Percentiles rank a stretch among this genome's conserved stretches.
These are phyloP conservation scores for Hydrozoanthus gracilis DNA, from an alignment of 92 coral and sea anemone genomes.

Conservation along the genomic window DNA sequence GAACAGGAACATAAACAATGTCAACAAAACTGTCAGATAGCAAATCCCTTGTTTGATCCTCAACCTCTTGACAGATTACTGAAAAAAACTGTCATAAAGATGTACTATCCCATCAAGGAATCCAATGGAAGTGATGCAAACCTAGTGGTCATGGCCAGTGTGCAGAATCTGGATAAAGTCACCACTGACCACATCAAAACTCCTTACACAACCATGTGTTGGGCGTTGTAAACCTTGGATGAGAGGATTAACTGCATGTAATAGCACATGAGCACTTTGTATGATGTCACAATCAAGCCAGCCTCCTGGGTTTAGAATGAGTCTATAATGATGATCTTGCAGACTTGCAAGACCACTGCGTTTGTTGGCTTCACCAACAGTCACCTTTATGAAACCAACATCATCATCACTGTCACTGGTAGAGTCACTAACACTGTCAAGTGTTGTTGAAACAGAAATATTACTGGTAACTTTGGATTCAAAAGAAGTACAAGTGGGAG, in stretches of 20 bases:
- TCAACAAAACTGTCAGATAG: conserved; percentile 33
- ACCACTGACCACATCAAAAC: conserved; percentile 56
- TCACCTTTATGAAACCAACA: conserved; percentile 2
- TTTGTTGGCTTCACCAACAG: conserved; percentile 36
- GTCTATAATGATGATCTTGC: conserved; percentile 40
- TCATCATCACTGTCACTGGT: conserved; percentile 45
- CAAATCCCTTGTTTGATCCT: conserved; percentile 55
- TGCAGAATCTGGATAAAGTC: conserved; percentile 30
- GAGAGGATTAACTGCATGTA: conserved; percentile 61
- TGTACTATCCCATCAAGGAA: conserved; percentile 2
- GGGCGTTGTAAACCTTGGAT: conserved; percentile 66
- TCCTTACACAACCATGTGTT: conserved; percentile 58
- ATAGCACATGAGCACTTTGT: conserved; percentile 50
- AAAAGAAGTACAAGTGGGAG: conserved; percentile 58
- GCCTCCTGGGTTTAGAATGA: conserved; percentile 52
- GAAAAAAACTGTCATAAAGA: conserved; percentile 21
- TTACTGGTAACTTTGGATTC: no score
- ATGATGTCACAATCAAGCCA: conserved; percentile 67
- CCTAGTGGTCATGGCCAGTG: conserved; percentile 15
- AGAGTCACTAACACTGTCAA: background rate
- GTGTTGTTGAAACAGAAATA: background rate
- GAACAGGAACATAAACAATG: conserved; percentile 54
- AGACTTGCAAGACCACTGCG: conserved; percentile 48
- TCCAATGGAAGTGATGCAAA: conserved; percentile 22
- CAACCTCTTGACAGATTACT: conserved; percentile 23